Evolutionary conservation across 1,140 invertebrate species (phyloP).

Genomic region (Ostrea edulis): DNA sequence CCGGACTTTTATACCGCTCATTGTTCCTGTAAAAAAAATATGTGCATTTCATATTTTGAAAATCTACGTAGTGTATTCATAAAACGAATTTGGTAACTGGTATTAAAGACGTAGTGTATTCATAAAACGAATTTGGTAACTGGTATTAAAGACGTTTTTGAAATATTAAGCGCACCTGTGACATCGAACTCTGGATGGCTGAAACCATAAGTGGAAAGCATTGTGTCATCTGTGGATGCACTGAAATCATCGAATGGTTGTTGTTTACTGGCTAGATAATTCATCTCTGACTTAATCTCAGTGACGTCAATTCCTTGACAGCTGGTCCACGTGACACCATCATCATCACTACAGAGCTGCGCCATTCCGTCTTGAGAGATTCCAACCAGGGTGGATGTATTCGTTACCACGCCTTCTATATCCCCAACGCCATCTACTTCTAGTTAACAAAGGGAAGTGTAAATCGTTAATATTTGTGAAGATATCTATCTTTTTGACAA

Average conservation of each 20-base stretch:
- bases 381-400: conserved; percentile 28
- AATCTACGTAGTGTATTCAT: too few species aligned
- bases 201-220: conserved; percentile 34
- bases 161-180: not conserved
- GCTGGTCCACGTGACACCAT: conserved; percentile 37
- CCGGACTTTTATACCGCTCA: not conserved
- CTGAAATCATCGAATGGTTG: conserved; percentile 40
- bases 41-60: too few species aligned
- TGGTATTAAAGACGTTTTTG: not conserved
- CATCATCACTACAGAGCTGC: conserved; percentile 40
- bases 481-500: too few species aligned
- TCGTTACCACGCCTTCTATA: conserved; percentile 32
- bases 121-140: too few species aligned
- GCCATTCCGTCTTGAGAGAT: conserved; percentile 8
- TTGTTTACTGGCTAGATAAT: not conserved
- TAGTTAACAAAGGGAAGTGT: not conserved
- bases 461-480: too few species aligned
- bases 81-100: too few species aligned
- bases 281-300: not conserved
- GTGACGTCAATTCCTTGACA: conserved; percentile 30
- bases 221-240: not conserved
- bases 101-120: too few species aligned
- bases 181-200: conserved; percentile 1
- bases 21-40: conserved; percentile 2
- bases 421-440: conserved; percentile 12